These are phyloP conservation scores for Pipa parva DNA, from an alignment of 2,113 vertebrate species.

Conservation along the genomic window DNA sequence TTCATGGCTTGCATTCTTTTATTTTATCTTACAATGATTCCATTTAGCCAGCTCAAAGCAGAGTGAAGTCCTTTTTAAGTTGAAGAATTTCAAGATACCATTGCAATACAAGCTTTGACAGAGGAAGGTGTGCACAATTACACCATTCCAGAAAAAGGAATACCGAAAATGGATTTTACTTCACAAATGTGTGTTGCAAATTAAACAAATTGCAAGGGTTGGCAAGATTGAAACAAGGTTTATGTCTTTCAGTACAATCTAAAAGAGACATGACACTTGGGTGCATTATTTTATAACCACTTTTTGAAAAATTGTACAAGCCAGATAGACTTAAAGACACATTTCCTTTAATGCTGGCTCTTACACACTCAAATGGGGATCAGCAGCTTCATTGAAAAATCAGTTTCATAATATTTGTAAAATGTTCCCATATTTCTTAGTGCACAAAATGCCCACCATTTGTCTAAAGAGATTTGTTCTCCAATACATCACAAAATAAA, in stretches of 20 bases:
- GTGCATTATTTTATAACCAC: background rate
- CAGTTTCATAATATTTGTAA: background rate
- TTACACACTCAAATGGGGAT: background rate
- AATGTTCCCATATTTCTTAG: background rate
- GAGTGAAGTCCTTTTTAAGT: too few species aligned
- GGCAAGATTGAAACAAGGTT: background rate
- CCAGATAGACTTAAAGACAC: background rate
- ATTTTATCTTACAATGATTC: too few species aligned
- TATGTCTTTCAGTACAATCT: background rate
- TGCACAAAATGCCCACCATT: background rate
- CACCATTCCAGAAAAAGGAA: too few species aligned
- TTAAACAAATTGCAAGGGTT: background rate
- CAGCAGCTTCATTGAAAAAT: background rate
- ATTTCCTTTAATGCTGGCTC: background rate
- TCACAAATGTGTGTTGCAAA: too few species aligned
- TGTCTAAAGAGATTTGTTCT: background rate
- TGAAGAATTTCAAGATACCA: too few species aligned
- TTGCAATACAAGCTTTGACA: too few species aligned
- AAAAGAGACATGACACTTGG: background rate
- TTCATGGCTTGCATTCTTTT: too few species aligned
- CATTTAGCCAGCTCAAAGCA: too few species aligned
- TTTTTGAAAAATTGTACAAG: background rate
- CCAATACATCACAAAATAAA: background rate
- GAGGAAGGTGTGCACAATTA: too few species aligned
- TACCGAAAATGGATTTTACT: too few species aligned